Evolutionary conservation across 2,888 invertebrate species (phyloP).

Genomic region (Aspidiotus rigidus): DNA sequence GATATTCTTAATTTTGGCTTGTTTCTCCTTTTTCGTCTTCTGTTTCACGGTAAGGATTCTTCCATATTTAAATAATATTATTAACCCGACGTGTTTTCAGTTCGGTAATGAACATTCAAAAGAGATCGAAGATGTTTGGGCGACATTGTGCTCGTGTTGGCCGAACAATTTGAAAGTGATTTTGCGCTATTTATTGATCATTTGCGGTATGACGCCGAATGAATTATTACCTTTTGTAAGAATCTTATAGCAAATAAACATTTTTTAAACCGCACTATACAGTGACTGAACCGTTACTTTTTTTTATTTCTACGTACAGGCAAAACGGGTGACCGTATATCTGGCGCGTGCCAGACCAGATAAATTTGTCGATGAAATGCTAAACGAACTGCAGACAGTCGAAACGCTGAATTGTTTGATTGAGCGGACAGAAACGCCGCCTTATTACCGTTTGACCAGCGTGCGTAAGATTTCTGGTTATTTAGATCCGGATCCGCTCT

Average conservation of each 20-base stretch:
- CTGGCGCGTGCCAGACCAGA: conserved; percentile 86
- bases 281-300: background rate
- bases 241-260: conserved; percentile 38
- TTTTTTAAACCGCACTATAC: background rate
- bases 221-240: conserved; percentile 85
- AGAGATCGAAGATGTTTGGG: conserved; percentile 94
- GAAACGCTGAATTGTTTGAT: conserved; percentile 92
- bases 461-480: conserved; percentile 84
- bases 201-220: conserved; percentile 94
- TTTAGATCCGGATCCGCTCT: conserved; percentile 53
- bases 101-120: conserved; percentile 92
- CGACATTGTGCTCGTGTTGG: conserved; percentile 89
- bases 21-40: background rate
- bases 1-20: no score
- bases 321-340: conserved; percentile 89
- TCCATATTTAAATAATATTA: no score
- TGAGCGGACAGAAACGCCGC: conserved; percentile 94
- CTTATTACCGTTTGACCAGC: conserved; percentile 89
- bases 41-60: no score
- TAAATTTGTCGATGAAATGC: conserved; percentile 88
- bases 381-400: conserved; percentile 93
- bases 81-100: conserved; percentile 46
- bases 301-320: conserved; percentile 49
- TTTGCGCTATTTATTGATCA: conserved; percentile 87
- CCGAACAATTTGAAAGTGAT: conserved; percentile 95